Evolutionary conservation across 1,140 invertebrate genomes (phyloP).

Genomic region (Drosophila melanica): DNA sequence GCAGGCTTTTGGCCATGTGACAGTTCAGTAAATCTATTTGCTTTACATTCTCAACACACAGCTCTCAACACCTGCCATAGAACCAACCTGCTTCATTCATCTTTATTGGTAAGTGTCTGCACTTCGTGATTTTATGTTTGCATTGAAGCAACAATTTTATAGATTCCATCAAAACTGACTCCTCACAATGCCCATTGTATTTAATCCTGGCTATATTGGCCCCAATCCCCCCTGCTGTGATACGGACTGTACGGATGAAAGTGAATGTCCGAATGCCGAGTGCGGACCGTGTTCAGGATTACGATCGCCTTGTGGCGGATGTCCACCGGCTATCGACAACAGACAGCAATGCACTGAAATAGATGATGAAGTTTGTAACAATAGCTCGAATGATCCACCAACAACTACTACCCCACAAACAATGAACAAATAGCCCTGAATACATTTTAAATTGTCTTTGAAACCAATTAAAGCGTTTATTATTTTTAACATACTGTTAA

Average conservation of each 20-base stretch:
- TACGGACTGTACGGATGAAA: constrained; percentile 42
- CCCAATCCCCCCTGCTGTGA: constrained; percentile 65
- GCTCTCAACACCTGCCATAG: constrained; percentile 26
- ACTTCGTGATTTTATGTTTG: background rate
- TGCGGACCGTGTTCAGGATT: constrained; percentile 53
- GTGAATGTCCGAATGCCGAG: constrained; percentile 35
- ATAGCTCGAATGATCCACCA: background rate
- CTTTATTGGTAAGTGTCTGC: background rate
- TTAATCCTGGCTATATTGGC: constrained; percentile 70
- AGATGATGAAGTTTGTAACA: constrained; percentile 6
- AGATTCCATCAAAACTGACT: background rate
- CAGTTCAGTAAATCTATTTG: constrained; percentile 20
- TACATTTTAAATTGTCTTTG: background rate
- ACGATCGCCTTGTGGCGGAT: constrained; percentile 33
- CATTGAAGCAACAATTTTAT: background rate
- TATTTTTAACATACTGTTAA: too few species aligned
- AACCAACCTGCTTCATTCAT: constrained; percentile 29
- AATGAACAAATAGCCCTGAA: background rate
- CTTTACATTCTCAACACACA: constrained; percentile 20
- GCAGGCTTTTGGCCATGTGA: background rate
- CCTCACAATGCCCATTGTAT: constrained; percentile 50
- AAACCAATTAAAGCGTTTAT: background rate
- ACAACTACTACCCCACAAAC: background rate
- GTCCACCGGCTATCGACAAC: constrained; percentile 12
- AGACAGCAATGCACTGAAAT: background rate